These are phyloP conservation scores for Pangasius macronema DNA, from an alignment of 2,797 vertebrate species.

Conservation along the genomic window DNA sequence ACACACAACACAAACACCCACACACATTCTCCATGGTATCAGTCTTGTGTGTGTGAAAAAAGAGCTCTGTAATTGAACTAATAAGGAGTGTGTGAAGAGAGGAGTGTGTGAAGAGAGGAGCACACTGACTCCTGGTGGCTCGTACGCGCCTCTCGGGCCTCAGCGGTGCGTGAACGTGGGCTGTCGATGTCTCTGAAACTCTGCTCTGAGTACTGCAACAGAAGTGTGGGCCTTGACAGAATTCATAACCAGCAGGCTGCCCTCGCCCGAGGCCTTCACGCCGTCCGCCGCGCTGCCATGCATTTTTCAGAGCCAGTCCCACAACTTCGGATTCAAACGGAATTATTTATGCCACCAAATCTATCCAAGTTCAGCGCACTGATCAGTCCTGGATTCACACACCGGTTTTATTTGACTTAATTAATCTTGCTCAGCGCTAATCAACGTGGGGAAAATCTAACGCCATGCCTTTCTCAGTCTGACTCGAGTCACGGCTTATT, in stretches of 20 bases:
- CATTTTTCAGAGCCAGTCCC: conserved; percentile 52
- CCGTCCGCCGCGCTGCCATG: conserved; percentile 35
- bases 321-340: conserved; percentile 47
- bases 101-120: conserved; percentile 54
- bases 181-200: conserved; percentile 32
- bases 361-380: conserved; percentile 49
- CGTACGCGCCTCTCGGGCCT: conserved; percentile 51
- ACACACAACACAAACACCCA: not conserved
- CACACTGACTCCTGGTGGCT: conserved; percentile 66
- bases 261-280: conserved; percentile 32
- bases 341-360: conserved; percentile 60
- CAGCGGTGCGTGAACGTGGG: conserved; percentile 36
- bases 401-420: conserved; percentile 19
- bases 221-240: conserved; percentile 64
- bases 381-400: conserved; percentile 39
- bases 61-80: conserved; percentile 70
- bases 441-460: conserved; percentile 41
- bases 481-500: conserved; percentile 45
- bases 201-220: conserved; percentile 43
- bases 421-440: conserved; percentile 16
- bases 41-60: conserved; percentile 47
- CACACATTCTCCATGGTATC: conserved; percentile 15
- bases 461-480: conserved; percentile 41
- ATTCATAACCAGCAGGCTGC: conserved; percentile 61
- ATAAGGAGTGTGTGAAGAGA: conserved; percentile 54